Evolutionary conservation across 1,140 invertebrate species (phyloP).

Genomic region (Habropoda laboriosa): DNA sequence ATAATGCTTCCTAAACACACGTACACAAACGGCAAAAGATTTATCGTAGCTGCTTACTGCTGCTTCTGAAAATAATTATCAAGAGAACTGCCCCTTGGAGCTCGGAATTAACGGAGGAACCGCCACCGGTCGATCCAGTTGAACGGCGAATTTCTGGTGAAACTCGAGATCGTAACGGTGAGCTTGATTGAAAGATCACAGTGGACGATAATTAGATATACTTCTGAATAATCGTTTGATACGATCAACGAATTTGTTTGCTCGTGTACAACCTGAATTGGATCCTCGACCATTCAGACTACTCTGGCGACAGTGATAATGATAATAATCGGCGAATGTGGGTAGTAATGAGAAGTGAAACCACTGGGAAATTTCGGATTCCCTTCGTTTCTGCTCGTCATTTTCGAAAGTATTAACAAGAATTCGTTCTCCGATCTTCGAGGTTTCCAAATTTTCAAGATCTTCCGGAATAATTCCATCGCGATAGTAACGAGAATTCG

Average conservation of each 20-base stretch:
- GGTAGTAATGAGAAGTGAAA: no score
- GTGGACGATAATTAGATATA: neutral
- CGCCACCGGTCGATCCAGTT: no score
- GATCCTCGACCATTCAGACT: no score
- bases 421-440: no score
- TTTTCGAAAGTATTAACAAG: no score
- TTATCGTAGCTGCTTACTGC: no score
- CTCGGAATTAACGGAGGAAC: neutral
- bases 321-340: neutral
- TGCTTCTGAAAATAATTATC: neutral
- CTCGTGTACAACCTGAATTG: neutral
- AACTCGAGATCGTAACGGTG: neutral
- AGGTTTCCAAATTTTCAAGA: no score
- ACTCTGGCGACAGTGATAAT: neutral
- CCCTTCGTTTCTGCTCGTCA: no score
- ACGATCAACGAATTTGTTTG: neutral
- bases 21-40: no score
- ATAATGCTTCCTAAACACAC: neutral
- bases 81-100: neutral
- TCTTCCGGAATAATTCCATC: no score
- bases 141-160: neutral
- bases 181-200: neutral
- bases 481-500: no score
- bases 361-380: no score
- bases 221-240: neutral